These are phyloP conservation scores for Hemicordylus capensis DNA, from an alignment of 2,113 vertebrate species.

Conservation along the genomic window DNA sequence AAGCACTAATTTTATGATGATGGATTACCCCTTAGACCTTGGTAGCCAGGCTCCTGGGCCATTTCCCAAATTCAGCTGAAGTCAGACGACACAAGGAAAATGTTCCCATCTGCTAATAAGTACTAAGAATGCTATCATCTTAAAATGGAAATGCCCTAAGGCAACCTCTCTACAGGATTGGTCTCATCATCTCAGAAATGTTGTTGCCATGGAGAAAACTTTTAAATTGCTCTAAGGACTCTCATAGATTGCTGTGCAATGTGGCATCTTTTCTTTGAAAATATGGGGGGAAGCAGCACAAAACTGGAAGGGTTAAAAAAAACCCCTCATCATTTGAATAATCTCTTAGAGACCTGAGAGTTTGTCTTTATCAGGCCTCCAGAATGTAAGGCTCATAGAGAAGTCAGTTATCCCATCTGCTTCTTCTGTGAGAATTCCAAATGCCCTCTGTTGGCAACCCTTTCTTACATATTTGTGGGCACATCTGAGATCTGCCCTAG, in stretches of 20 bases:
- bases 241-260: conserved; percentile 39
- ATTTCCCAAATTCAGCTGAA: conserved; percentile 40
- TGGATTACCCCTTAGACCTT: conserved; percentile 11
- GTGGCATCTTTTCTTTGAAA: conserved; percentile 48
- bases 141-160: conserved; percentile 53
- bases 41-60: conserved; percentile 9
- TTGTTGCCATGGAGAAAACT: conserved; percentile 66
- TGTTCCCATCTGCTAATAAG: conserved; percentile 42
- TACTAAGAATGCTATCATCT: conserved; percentile 50
- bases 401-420: background rate
- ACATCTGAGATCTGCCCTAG: background rate
- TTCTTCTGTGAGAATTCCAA: background rate
- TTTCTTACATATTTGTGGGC: background rate
- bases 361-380: background rate
- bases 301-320: conserved; percentile 30
- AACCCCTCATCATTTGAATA: conserved; percentile 24
- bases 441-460: background rate
- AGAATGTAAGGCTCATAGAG: background rate
- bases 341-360: background rate
- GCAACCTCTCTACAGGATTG: conserved; percentile 39
- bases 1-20: conserved; percentile 32
- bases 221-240: conserved; percentile 48
- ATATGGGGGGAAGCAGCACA: conserved; percentile 44
- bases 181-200: conserved; percentile 50
- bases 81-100: conserved; percentile 12